Percentiles rank a stretch among this genome's conserved stretches.
phyloP scores from a whole-genome alignment of 2,888 invertebrate species.

The Agrenia bidenticulata region DNA sequence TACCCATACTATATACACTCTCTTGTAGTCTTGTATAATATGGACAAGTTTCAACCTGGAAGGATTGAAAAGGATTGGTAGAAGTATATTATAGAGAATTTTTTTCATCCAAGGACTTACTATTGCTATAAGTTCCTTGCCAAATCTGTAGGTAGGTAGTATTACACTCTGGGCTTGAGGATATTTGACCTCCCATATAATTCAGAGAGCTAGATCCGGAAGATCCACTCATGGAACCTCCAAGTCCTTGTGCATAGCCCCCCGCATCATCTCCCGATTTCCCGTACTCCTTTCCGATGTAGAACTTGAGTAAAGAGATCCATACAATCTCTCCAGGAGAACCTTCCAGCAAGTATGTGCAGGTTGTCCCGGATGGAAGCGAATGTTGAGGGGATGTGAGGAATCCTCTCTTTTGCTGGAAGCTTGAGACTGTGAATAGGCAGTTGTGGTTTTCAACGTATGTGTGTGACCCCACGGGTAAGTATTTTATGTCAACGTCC shows the following conservation, averaged over 20 bases:
- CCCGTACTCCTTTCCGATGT: constrained; percentile 65
- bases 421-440: constrained; percentile 53
- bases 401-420: constrained; percentile 53
- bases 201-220: neutral
- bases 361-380: constrained; percentile 55
- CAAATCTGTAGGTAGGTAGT: constrained; percentile 49
- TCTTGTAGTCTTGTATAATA: no score
- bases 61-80: no score
- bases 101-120: no score
- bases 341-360: constrained; percentile 50
- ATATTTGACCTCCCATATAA: constrained; percentile 9
- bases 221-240: constrained; percentile 17
- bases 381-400: constrained; percentile 54
- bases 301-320: constrained; percentile 81
- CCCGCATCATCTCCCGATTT: constrained; percentile 37
- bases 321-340: constrained; percentile 70
- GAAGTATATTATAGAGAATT: no score
- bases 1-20: no score
- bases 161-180: constrained; percentile 43
- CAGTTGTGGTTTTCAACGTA: constrained; percentile 53
- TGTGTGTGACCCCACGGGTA: constrained; percentile 45
- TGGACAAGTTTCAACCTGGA: no score
- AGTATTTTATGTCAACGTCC: constrained; percentile 44
- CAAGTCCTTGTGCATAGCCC: constrained; percentile 13
- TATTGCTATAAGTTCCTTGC: constrained; percentile 44